phyloP scores from a whole-genome alignment of 2,113 vertebrate species.

The Malurus alboscapulatus region DNA sequence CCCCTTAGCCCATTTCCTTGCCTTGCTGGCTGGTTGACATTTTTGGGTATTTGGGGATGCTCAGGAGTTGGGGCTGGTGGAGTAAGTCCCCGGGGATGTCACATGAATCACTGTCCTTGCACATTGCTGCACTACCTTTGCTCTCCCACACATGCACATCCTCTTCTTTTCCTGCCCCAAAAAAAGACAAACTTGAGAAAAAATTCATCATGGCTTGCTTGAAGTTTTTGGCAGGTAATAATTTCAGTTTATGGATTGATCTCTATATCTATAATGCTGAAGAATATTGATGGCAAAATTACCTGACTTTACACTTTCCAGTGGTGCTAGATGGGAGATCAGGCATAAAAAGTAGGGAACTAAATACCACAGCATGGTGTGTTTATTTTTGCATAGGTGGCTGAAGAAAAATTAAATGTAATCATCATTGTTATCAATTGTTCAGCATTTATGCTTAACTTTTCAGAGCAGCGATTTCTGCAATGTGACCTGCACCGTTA shows the following conservation, averaged over 20 bases:
- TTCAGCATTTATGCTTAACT: background rate
- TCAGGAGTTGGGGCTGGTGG: background rate
- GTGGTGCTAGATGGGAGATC: background rate
- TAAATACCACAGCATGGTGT: rapidly evolving
- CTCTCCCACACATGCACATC: background rate
- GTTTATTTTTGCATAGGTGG: slow-evolving; percentile 32
- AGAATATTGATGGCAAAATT: background rate
- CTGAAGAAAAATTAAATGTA: background rate
- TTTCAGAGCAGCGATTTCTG: slow-evolving; percentile 5
- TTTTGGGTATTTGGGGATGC: background rate
- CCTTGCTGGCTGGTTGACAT: background rate
- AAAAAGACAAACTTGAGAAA: background rate
- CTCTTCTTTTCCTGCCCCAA: background rate
- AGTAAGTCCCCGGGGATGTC: background rate
- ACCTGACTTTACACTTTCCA: background rate
- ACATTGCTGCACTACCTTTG: background rate
- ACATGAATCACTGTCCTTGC: background rate
- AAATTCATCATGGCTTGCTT: background rate
- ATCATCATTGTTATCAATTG: slow-evolving; percentile 10
- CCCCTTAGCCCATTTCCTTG: background rate
- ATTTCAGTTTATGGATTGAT: background rate
- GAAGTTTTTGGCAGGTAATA: background rate
- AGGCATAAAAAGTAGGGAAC: background rate
- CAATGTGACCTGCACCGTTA: background rate
- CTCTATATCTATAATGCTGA: background rate